Evolutionary conservation across 2,113 vertebrate species (phyloP), one percentile per base, ranked within the genome.

Genomic region (Lathamus discolor): DNA sequence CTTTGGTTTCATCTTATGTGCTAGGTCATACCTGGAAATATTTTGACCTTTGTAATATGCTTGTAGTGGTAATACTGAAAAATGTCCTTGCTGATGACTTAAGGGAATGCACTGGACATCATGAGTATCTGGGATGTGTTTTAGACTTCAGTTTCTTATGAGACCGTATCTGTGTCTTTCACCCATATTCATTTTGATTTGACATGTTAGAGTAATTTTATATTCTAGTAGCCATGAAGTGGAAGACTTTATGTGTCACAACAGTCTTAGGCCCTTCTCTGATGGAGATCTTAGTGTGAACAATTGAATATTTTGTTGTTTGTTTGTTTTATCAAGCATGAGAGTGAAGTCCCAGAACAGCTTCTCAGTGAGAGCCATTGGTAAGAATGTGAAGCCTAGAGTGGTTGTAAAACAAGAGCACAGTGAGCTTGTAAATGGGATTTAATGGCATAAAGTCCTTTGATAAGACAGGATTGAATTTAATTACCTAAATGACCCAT

Each of bases 51-150:
- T 41, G 28, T 28, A 23, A 20, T 29, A 8, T 5, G 10, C 4
- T 76, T 74, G 31, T 28, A 57, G 28, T 18, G 37, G 29, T 37
- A 48, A 48, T 41, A 24, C 29, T 62, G 76, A 33, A 13, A 51
- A 79, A 62, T 1, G 4, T 46, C 23, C 49, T 16, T 23, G 5
- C 13, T 68, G 54, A 4, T 54, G 61, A 33, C 15, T 12, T 22
- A 3, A 0, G 22, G 59, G n/a, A 49, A 17, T n/a, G 9, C 4
- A n/a, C 15, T 23, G 27, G 48, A 5, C 3, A 11, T 64, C 4
- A 0, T 16, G 27, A 39, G 48, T 43, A 17, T 46, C 13, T 51
- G 28, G 27, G 48, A 6, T 52, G 31, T 62, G 37, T 31, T 68
- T 79, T 18, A 46, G 15, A 75, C 15, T 7, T 29, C 22, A 20